phyloP scores from a whole-genome alignment of 2,113 vertebrate genomes.

The Indicator maculatus region DNA sequence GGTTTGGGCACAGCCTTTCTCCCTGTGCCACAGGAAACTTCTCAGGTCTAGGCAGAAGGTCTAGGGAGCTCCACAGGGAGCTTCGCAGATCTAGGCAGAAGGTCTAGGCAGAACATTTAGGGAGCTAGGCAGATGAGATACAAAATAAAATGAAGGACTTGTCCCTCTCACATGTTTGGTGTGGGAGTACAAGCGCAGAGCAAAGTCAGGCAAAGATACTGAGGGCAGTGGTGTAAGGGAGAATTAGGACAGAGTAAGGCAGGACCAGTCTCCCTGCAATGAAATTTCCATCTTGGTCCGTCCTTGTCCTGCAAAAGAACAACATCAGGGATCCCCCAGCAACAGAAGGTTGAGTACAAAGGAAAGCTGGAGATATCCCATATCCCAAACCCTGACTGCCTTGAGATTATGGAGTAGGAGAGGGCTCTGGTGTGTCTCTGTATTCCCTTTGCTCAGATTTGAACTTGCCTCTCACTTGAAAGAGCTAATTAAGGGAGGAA shows the following conservation, averaged over 20 bases:
- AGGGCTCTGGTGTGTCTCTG: neutral
- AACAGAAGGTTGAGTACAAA: neutral
- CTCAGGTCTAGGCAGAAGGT: neutral
- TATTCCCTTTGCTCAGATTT: conserved; percentile 51
- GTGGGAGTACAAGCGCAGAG: neutral
- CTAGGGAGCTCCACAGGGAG: neutral
- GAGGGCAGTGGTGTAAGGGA: neutral
- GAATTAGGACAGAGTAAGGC: neutral
- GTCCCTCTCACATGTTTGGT: fast-evolving
- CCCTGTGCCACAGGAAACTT: neutral
- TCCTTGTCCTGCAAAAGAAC: neutral
- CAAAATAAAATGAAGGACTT: neutral
- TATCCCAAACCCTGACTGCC: neutral
- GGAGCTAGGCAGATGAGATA: neutral
- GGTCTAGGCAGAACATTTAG: neutral
- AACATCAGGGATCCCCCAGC: neutral
- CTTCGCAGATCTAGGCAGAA: neutral
- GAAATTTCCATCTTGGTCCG: neutral
- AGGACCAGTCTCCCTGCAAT: neutral
- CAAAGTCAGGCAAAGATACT: neutral
- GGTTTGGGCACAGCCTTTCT: conserved; percentile 3
- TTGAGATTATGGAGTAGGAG: conserved; percentile 10
- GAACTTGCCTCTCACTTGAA: conserved; percentile 71
- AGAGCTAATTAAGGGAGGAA: conserved; percentile 74
- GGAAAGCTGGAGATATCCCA: neutral